phyloP scores from a whole-genome alignment of 2,888 invertebrate species.

The Drosophila helvetica region DNA sequence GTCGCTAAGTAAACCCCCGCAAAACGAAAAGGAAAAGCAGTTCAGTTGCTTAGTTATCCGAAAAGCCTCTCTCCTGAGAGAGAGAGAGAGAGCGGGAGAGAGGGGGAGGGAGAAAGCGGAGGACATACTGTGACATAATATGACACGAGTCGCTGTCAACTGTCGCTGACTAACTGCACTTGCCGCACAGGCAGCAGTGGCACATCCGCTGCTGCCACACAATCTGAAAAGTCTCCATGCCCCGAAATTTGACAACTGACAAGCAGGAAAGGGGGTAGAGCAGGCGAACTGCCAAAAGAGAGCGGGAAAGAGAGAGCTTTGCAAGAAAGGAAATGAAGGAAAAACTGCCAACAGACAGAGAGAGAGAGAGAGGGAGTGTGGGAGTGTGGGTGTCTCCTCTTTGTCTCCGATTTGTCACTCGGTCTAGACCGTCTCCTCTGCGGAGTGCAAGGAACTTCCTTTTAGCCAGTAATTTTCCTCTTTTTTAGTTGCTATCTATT shows the following conservation, averaged over 20 bases:
- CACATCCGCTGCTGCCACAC: not conserved
- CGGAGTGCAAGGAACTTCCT: constrained; percentile 45
- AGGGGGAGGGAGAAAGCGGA: not conserved
- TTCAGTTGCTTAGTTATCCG: not conserved
- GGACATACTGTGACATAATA: constrained; percentile 53
- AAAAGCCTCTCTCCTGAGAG: not conserved
- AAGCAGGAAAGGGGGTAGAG: not conserved
- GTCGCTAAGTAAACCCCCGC: too few relatives aligned
- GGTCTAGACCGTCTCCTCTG: constrained; percentile 54
- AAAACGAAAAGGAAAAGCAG: not conserved
- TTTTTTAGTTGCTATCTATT: constrained; percentile 70
- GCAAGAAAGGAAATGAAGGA: not conserved
- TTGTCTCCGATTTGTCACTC: constrained; percentile 42
- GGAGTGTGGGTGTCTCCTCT: too few relatives aligned
- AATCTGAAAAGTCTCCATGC: not conserved
- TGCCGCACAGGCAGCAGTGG: constrained; percentile 1
- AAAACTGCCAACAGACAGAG: not conserved
- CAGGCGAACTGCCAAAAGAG: too few relatives aligned
- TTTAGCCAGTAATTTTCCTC: constrained; percentile 3
- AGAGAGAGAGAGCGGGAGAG: not conserved
- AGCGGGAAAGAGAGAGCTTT: too few relatives aligned
- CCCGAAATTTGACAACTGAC: not conserved
- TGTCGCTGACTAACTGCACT: constrained; percentile 33
- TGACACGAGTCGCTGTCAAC: constrained; percentile 55
- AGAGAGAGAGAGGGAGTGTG: not conserved